Evolutionary conservation across 2,113 vertebrate genomes (phyloP).

Genomic region (Pterophyllum scalare): DNA sequence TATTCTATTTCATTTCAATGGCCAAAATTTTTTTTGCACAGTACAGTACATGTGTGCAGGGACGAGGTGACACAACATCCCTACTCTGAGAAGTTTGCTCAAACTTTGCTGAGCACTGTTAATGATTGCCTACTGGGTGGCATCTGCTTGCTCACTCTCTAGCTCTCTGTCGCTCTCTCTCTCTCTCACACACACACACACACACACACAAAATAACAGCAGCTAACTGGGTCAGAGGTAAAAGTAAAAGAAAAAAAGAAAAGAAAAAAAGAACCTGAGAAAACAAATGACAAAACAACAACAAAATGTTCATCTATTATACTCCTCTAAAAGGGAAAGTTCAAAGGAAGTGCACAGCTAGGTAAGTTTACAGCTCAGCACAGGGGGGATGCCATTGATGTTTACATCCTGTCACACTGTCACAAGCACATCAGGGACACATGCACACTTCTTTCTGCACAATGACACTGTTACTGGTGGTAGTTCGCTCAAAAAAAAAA

Average conservation of each 20-base stretch:
- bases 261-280: neutral
- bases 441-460: neutral
- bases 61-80: neutral
- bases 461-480: neutral
- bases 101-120: slow-evolving; percentile 65
- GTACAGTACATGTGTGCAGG: neutral
- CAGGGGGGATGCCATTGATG: neutral
- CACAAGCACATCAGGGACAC: neutral
- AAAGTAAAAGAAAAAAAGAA: neutral
- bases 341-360: neutral
- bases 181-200: neutral
- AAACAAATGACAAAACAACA: neutral
- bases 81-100: slow-evolving; percentile 21
- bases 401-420: neutral
- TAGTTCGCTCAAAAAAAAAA: neutral
- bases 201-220: slow-evolving; percentile 26
- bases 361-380: neutral
- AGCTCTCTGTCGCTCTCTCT: neutral
- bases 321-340: neutral
- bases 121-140: slow-evolving; percentile 58
- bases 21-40: neutral
- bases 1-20: neutral
- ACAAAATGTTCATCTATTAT: neutral
- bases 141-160: slow-evolving; percentile 15
- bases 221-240: slow-evolving; percentile 33